Evolutionary conservation across 2,888 invertebrate species (phyloP), one percentile per base, ranked within the genome.

Genomic region (Horisme vitalbata): DNA sequence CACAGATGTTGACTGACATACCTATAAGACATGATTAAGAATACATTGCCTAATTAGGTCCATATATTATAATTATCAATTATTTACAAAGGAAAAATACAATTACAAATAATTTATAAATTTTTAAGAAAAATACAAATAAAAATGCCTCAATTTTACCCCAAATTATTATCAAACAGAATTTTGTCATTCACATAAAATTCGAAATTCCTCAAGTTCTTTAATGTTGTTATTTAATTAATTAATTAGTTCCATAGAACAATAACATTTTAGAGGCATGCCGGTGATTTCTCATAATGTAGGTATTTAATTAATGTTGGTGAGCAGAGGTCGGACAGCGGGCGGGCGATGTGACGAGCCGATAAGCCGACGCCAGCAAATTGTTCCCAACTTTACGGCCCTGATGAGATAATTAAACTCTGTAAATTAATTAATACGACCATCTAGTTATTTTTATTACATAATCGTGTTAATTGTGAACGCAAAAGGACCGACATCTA

Each of bases 371-470:
- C 60, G 59, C 68, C 68, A 68, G 75, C 76, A 72, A 81, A 80
- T 71, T 82, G 76, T 73, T 73, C 79, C 72, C 72, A 70, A 72
- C 74, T 75, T 72, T 70, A 74, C 74, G 66, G 71, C 71, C 67
- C 69, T 83, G 85, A 87, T 81, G 83, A 83, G 83, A 82, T 84
- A 86, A 87, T 88, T 86, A 87, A 80, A 79, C 71, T 76, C 74
- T 68, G 75, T 81, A 84, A 82, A 84, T 84, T 86, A 85, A 87
- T 86, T 86, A 82, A 75, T 79, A 77, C 75, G 73, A 65, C 69
- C 74, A 71, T 61, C 78, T 77, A 77, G 74, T 79, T 77, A 75
- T 72, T 80, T 81, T 80, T 77, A 79, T 75, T 72, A 79, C 68
- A 66, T 69, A 74, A 73, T 73, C 73, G 75, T 72, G 72, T 79